Evolutionary conservation across 2,888 invertebrate genomes (phyloP), one percentile per base, ranked within the genome.

Genomic region (Neoscelio sp.): DNA sequence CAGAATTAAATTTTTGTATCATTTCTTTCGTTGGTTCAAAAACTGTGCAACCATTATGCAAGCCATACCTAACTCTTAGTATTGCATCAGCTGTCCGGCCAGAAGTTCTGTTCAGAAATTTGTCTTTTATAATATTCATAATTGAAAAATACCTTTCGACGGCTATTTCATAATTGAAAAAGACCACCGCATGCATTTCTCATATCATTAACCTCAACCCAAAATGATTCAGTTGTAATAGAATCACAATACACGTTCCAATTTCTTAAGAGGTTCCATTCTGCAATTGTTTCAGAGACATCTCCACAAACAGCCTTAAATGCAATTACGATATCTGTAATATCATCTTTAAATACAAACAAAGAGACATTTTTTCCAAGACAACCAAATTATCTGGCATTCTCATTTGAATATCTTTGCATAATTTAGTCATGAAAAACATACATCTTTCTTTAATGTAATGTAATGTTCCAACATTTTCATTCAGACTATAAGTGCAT

Each of bases 101-200:
- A 2, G 75, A 38, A 65, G 78, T 70, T 68, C 28, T 80, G 28
- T 78, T 82, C 20, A 74, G 44, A 30, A 82, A 33, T 65, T 80
- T 80, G 15, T 80, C 77, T 44, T 82, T 80, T 1, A 78, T 54
- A 13, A 80, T 73, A 44, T 74, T 78, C 2, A 79, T 35, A 33
- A 78, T 74, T 0, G 80, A 80, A 20, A 80, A 80, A 7, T 52
- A 70, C 13, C 80, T 33, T 64, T 82, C 78, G 26, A 82, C 80
- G 2, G 68, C 18, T 17, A 77, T n/a, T n/a, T n/a, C 79, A 35
- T 81, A n/a, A n/a, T 79, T 6, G 79, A 76, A 56, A 79, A 77
- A 5, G 79, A 6, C 70, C 50, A 30, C 74, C 70, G 7, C 77
- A 74, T 33, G 79, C 70, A 42, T 79, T 68, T 60, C n/a, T 35